Evolutionary conservation across 2,797 vertebrate species (phyloP).

Genomic region (Megalops cyprinoides): DNA sequence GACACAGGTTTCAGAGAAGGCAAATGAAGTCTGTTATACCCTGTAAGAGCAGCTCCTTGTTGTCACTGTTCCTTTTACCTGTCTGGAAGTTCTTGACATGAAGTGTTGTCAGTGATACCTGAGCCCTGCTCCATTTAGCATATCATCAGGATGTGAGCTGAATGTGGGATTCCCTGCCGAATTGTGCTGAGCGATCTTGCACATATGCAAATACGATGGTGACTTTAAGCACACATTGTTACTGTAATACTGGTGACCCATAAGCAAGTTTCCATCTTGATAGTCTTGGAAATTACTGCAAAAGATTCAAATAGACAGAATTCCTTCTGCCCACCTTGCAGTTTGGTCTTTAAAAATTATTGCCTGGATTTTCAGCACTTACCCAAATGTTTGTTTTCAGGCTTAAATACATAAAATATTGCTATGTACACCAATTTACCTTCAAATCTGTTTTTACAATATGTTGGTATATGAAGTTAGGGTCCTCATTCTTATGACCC

Average conservation of each 20-base stretch:
- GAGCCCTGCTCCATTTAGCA: not conserved
- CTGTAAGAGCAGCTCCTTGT: not conserved
- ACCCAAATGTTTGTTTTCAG: too few relatives aligned
- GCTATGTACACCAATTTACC: too few relatives aligned
- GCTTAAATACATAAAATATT: too few relatives aligned
- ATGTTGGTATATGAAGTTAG: too few relatives aligned
- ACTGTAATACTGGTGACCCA: not conserved
- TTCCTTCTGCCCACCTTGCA: too few relatives aligned
- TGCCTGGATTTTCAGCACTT: too few relatives aligned
- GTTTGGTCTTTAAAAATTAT: too few relatives aligned
- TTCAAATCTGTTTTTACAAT: too few relatives aligned
- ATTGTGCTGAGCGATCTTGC: not conserved
- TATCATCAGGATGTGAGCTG: not conserved
- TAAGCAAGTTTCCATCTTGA: not conserved
- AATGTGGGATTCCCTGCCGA: not conserved
- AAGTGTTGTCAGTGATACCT: not conserved
- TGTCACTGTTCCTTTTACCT: conserved; percentile 1
- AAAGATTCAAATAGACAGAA: too few relatives aligned
- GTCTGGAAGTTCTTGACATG: not conserved
- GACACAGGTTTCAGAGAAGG: not conserved
- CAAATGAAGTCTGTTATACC: not conserved
- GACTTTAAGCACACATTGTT: not conserved
- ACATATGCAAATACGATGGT: not conserved
- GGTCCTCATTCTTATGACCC: too few relatives aligned
- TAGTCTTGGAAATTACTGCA: too few relatives aligned